Conservation (phyloP, 2,113 vertebrate genomes). For the Panthera leo region DNA sequence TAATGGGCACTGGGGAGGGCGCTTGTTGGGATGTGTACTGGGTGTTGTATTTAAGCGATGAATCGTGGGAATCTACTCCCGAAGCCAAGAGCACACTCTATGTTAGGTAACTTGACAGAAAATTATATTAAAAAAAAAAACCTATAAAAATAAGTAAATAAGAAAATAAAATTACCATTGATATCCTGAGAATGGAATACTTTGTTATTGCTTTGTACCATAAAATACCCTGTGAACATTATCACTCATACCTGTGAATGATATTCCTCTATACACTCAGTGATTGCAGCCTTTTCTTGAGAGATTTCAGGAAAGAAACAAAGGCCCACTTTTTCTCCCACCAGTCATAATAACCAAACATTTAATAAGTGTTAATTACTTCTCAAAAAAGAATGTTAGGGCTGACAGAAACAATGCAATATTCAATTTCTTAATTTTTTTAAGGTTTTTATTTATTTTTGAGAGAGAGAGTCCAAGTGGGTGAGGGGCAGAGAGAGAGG, state of each 20-base stretch:
- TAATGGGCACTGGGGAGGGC: too few species aligned
- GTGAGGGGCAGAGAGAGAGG: too few species aligned
- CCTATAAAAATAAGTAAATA: too few species aligned
- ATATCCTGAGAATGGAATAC: neutral
- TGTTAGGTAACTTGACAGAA: too few species aligned
- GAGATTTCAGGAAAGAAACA: constrained; percentile 1
- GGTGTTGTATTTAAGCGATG: too few species aligned
- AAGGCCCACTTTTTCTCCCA: neutral
- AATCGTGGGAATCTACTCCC: too few species aligned
- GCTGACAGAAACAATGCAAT: neutral
- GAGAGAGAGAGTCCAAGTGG: too few species aligned
- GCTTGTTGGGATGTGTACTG: too few species aligned
- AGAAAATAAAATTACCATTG: neutral
- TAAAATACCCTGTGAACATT: neutral
- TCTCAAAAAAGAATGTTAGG: neutral
- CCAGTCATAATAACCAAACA: neutral
- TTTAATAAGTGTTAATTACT: neutral
- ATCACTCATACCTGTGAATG: neutral
- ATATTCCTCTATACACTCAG: neutral
- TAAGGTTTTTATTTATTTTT: too few species aligned
- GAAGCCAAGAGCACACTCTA: too few species aligned
- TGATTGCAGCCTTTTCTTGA: constrained; percentile 23
- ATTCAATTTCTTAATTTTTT: constrained; percentile 2
- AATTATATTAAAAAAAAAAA: too few species aligned
- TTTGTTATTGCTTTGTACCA: neutral